These are phyloP conservation scores for Chloebia gouldiae DNA, from an alignment of 2,113 vertebrate species.

Conservation along the genomic window DNA sequence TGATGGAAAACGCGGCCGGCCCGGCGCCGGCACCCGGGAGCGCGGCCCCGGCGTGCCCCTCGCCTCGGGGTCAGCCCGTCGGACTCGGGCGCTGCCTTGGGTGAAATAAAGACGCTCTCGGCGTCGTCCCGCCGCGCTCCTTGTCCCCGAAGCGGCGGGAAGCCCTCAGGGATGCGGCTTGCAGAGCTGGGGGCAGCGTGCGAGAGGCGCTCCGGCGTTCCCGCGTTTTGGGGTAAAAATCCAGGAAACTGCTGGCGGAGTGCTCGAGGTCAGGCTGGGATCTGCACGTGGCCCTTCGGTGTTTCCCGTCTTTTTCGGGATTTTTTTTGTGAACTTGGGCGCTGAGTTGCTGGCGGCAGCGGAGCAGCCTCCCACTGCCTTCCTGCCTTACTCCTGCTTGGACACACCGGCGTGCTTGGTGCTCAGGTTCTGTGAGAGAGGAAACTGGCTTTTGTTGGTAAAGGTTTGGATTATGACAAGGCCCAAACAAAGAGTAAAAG, in stretches of 20 bases:
- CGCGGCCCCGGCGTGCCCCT: not conserved
- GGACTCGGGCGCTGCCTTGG: fast-evolving
- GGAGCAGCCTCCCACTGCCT: not conserved
- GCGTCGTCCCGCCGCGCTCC: not conserved
- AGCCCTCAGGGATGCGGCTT: not conserved
- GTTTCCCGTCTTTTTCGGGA: fast-evolving
- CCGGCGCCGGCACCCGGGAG: not conserved
- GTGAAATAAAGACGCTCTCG: fast-evolving
- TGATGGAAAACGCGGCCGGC: not conserved
- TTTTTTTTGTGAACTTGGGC: not conserved
- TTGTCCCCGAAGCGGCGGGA: fast-evolving
- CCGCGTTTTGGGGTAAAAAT: not conserved
- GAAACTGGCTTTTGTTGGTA: not conserved
- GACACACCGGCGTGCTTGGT: fast-evolving
- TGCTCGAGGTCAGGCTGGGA: not conserved
- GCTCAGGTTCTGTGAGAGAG: fast-evolving
- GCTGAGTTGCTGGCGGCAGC: fast-evolving
- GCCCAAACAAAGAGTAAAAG: not conserved
- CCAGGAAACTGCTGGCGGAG: fast-evolving
- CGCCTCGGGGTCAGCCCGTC: not conserved
- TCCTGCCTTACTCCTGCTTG: not conserved
- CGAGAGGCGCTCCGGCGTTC: not conserved
- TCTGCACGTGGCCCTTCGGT: not conserved
- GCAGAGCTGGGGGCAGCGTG: not conserved
- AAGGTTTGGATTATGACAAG: not conserved